Conservation (phyloP, 2,888 invertebrate species). For the Leucoma salicis region DNA sequence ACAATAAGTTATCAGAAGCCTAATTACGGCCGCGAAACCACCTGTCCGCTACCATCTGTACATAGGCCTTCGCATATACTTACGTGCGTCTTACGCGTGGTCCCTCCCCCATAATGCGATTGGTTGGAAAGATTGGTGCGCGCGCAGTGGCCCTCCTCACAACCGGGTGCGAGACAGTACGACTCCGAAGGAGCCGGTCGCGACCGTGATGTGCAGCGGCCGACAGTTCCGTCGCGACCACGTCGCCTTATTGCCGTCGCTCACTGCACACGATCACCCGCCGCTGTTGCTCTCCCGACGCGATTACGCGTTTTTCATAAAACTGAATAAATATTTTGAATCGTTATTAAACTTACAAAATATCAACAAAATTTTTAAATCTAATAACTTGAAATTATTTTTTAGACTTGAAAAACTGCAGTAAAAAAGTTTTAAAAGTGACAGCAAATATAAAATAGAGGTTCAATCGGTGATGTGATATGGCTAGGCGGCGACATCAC, state of each 20-base stretch:
- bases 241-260: conserved; percentile 53
- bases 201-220: conserved; percentile 63
- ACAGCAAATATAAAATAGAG: conserved; percentile 22
- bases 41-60: conserved; percentile 81
- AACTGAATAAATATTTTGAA: conserved; percentile 22
- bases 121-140: conserved; percentile 65
- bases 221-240: conserved; percentile 68
- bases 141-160: conserved; percentile 78
- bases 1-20: conserved; percentile 78
- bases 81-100: conserved; percentile 79
- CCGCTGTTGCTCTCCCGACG: conserved; percentile 20
- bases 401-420: conserved; percentile 25
- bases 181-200: conserved; percentile 71
- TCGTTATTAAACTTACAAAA: conserved; percentile 16
- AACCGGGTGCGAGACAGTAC: conserved; percentile 59
- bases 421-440: conserved; percentile 32
- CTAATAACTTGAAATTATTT: too few relatives aligned
- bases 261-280: conserved; percentile 19
- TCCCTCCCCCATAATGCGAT: conserved; percentile 71
- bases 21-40: conserved; percentile 81
- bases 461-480: conserved; percentile 72
- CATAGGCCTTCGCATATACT: conserved; percentile 83
- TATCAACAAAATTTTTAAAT: conserved; percentile 4
- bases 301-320: conserved; percentile 31
- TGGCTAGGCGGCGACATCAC: conserved; percentile 56